Conservation (phyloP, 2,113 vertebrate species). For the Acrocephalus arundinaceus region DNA sequence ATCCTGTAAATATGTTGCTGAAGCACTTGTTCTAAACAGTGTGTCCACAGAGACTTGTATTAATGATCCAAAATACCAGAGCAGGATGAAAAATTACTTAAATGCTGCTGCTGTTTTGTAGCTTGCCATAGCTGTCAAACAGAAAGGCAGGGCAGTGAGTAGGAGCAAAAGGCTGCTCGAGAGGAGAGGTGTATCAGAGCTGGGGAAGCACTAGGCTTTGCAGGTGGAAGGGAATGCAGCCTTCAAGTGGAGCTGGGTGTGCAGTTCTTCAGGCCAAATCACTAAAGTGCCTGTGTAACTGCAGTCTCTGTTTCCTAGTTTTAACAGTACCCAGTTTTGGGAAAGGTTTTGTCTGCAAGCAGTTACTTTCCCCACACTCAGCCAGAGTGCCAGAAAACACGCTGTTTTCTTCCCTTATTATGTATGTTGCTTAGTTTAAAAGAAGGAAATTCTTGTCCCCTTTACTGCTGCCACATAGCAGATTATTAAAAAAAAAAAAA, state of each 20-base stretch:
- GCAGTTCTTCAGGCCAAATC: not conserved
- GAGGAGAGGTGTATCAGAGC: not conserved
- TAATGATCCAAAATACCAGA: constrained; percentile 1
- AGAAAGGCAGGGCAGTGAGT: not conserved
- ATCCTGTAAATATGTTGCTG: not conserved
- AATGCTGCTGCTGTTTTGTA: not conserved
- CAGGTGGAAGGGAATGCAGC: not conserved
- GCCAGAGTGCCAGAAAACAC: not conserved
- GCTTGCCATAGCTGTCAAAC: not conserved
- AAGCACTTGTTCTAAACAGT: not conserved
- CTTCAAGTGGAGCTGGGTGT: not conserved
- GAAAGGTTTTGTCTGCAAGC: not conserved
- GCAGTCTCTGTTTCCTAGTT: not conserved
- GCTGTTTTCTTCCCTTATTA: not conserved
- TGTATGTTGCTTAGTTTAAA: not conserved
- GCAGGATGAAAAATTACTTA: not conserved
- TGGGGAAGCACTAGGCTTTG: rapidly evolving
- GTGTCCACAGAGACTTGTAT: not conserved
- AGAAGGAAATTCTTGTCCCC: not conserved
- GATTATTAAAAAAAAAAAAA: not conserved
- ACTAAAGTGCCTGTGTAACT: rapidly evolving
- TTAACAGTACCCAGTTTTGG: not conserved
- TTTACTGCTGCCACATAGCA: not conserved
- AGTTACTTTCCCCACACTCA: not conserved
- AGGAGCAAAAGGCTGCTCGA: not conserved